A percentile compares a stretch with the other conserved stretches of the same genome.
These are phyloP conservation scores for Paedocypris sp. DNA, from an alignment of 2,113 vertebrate genomes.

Conservation along the genomic window DNA sequence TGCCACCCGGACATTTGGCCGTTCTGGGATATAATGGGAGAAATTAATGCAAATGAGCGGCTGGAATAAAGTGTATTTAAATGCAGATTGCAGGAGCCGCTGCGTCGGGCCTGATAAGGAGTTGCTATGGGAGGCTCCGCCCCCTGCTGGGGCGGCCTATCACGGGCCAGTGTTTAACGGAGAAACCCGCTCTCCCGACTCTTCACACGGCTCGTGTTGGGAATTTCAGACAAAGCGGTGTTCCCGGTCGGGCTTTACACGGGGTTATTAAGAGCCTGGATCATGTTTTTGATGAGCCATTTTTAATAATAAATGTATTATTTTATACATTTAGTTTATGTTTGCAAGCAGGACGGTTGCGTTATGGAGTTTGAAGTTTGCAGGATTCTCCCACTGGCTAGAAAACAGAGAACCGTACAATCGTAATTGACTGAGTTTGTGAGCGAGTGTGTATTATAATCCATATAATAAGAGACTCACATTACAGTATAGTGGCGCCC, in stretches of 20 bases:
- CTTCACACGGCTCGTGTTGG: constrained; percentile 98
- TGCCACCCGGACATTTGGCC: constrained; percentile 90
- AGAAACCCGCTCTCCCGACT: constrained; percentile 97
- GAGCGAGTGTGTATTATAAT: too few species aligned
- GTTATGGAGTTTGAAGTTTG: too few species aligned
- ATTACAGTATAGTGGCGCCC: too few species aligned
- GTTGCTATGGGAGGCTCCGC: constrained; percentile 87
- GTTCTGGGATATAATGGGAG: constrained; percentile 97
- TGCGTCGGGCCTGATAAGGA: constrained; percentile 97
- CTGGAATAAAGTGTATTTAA: constrained; percentile 98
- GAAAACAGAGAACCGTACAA: too few species aligned
- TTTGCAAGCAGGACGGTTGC: too few species aligned
- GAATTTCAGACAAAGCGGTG: constrained; percentile 74
- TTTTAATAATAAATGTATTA: too few species aligned
- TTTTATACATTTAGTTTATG: too few species aligned
- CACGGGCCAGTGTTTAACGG: constrained; percentile 93
- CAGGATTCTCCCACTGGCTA: too few species aligned
- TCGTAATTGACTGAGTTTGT: too few species aligned
- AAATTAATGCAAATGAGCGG: constrained; percentile 99
- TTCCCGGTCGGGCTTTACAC: constrained; percentile 54
- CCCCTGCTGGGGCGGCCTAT: constrained; percentile 74
- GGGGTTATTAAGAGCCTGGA: too few species aligned
- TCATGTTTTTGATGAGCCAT: too few species aligned
- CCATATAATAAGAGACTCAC: too few species aligned
- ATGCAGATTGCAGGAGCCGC: constrained; percentile 95